A percentile compares a stretch with the other conserved stretches of the same genome.
phyloP scores from a whole-genome alignment of 2,113 vertebrate species.

The Leucosticte australis region DNA sequence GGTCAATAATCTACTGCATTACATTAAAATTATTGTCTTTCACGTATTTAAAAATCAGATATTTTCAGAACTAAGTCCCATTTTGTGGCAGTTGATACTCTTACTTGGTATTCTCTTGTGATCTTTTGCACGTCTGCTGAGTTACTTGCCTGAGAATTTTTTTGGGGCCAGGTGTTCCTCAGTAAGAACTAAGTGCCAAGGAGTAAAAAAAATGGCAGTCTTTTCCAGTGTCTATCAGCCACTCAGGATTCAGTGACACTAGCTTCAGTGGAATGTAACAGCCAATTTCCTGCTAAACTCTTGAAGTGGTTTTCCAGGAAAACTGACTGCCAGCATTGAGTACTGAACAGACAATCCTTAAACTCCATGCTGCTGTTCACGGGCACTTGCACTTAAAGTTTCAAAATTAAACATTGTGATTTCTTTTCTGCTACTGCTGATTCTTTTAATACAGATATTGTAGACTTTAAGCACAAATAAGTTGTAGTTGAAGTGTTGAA shows the following conservation, averaged over 20 bases:
- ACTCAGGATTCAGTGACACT: not conserved
- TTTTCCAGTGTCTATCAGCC: not conserved
- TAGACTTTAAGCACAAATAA: not conserved
- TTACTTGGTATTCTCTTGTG: not conserved
- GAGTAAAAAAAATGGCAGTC: not conserved
- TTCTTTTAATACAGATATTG: not conserved
- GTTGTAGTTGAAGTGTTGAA: not conserved
- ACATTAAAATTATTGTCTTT: not conserved
- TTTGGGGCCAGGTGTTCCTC: fast-evolving
- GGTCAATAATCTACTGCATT: not conserved
- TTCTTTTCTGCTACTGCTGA: not conserved
- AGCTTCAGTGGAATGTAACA: not conserved
- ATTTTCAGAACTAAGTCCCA: not conserved
- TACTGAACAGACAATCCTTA: not conserved
- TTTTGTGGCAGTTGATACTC: not conserved
- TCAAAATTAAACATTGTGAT: not conserved
- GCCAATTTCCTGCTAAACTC: not conserved
- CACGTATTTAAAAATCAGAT: not conserved
- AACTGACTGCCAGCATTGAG: not conserved
- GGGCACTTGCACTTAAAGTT: not conserved
- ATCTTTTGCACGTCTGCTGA: not conserved
- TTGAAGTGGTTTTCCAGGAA: not conserved
- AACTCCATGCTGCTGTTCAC: not conserved
- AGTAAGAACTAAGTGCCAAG: not conserved
- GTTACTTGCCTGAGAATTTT: not conserved